Evolutionary conservation across 2,797 vertebrate genomes (phyloP), one percentile per base, ranked within the genome.

Genomic region (Gallinago stenura): DNA sequence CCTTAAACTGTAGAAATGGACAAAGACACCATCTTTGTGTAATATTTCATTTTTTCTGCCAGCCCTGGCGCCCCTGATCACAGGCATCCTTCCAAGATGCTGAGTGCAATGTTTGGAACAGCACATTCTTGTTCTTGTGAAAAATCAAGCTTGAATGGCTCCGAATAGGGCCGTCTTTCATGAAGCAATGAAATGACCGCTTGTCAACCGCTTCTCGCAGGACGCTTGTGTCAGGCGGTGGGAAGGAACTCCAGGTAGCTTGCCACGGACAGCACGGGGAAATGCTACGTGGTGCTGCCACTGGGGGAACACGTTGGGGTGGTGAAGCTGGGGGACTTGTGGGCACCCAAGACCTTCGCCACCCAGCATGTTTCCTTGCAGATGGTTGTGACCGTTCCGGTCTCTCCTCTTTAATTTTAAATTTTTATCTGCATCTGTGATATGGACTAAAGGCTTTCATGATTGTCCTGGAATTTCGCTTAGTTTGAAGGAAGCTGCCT

Each of bases 371-470:
- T 10, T 39, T 66, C 39, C 46, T 62, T 33, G 10, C 20, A 65
- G 25, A 12, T 0, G 5, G 4, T 54, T 8, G 18, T 17, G 41
- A 26, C 24, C 0, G 0, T n/a, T 25, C 25, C 1, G 3, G 26
- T 28, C 48, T 62, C 54, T 69, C 20, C 39, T 80, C 64, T 54
- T 66, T 53, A 5, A 18, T 70, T 71, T 8, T 39, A 20, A 31
- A 66, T 25, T 64, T 76, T 79, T 65, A 15, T 0, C 0, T 33
- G 9, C 19, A 25, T 51, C 33, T 30, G 12, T 2, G 1, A 33
- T 70, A 18, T 0, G 2, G 64, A 14, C 50, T 50, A 37, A 41
- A 70, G 22, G 7, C 16, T 79, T 89, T 56, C 17, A 4, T 30
- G 50, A 3, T 75, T 61, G 19, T 60, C 12, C 68, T 50, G 43